phyloP scores from a whole-genome alignment of 2,888 invertebrate genomes.

The Cantharis nigra region DNA sequence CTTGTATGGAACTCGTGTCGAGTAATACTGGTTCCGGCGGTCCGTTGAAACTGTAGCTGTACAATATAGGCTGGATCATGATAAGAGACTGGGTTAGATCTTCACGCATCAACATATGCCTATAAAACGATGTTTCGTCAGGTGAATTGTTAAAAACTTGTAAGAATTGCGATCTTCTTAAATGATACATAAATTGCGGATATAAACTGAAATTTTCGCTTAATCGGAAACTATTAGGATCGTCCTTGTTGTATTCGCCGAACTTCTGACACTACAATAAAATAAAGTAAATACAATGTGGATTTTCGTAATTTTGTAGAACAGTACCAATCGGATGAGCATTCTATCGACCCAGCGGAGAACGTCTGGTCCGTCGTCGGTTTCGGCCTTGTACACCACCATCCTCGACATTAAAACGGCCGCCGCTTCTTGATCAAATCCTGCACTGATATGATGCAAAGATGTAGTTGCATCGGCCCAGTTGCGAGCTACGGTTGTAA shows the following conservation, averaged over 20 bases:
- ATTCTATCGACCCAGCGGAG: constrained; percentile 98
- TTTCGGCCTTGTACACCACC: constrained; percentile 94
- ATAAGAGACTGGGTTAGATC: constrained; percentile 96
- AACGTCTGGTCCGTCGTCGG: constrained; percentile 95
- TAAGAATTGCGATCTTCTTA: constrained; percentile 96
- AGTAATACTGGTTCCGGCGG: constrained; percentile 96
- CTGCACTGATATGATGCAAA: constrained; percentile 88
- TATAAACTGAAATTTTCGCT: constrained; percentile 97
- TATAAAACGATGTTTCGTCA: constrained; percentile 98
- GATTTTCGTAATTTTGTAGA: not conserved
- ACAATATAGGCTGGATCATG: constrained; percentile 99
- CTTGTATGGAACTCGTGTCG: constrained; percentile 96
- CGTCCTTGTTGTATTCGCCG: constrained; percentile 97
- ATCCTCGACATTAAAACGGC: constrained; percentile 97
- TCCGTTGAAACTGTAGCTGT: constrained; percentile 97
- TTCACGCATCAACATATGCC: constrained; percentile 97
- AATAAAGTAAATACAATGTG: constrained; percentile 34
- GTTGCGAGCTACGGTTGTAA: constrained; percentile 96
- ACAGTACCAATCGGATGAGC: constrained; percentile 87
- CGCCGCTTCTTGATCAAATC: constrained; percentile 98
- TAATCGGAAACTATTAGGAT: constrained; percentile 93
- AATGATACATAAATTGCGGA: constrained; percentile 99
- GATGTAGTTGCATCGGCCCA: constrained; percentile 95
- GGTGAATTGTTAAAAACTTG: constrained; percentile 99
- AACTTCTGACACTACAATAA: constrained; percentile 92